Percentiles rank a stretch among this genome's conserved stretches.
Evolutionary conservation across 2,113 vertebrate species (phyloP).

Genomic region (Gallinago media): DNA sequence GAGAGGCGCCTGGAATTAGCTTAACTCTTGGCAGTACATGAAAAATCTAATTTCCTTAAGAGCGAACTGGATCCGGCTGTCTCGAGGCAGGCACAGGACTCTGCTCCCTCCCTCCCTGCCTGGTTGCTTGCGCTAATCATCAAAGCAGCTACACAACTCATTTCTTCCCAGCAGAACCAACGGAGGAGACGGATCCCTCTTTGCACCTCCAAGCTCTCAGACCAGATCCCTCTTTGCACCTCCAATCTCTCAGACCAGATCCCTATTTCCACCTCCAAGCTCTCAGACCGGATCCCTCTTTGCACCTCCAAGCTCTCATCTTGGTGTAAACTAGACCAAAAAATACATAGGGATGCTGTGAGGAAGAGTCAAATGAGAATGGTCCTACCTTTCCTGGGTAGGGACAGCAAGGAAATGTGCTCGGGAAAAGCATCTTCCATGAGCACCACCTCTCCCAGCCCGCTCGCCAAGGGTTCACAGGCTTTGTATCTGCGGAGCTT

Average conservation of each 20-base stretch:
- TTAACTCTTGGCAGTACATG: constrained; percentile 41
- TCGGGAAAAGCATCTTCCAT: neutral
- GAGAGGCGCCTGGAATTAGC: constrained; percentile 43
- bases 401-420: neutral
- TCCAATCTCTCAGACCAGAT: neutral
- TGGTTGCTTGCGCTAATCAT: neutral
- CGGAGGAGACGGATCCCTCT: fast-evolving
- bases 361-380: neutral
- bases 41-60: constrained; percentile 44
- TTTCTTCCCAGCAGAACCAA: neutral
- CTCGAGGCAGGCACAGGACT: neutral
- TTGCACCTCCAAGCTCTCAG: neutral
- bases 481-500: neutral
- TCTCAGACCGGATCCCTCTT: neutral
- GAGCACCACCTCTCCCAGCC: neutral
- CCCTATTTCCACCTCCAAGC: neutral
- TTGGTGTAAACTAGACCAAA: neutral
- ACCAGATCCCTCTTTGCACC: fast-evolving
- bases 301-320: neutral
- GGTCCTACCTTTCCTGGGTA: neutral
- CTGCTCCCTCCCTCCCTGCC: neutral
- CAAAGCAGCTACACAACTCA: neutral
- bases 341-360: neutral
- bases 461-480: neutral
- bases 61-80: neutral